Base-by-base conservation (phyloP, 2,797 vertebrate species). In the Malurus splendens region DNA sequence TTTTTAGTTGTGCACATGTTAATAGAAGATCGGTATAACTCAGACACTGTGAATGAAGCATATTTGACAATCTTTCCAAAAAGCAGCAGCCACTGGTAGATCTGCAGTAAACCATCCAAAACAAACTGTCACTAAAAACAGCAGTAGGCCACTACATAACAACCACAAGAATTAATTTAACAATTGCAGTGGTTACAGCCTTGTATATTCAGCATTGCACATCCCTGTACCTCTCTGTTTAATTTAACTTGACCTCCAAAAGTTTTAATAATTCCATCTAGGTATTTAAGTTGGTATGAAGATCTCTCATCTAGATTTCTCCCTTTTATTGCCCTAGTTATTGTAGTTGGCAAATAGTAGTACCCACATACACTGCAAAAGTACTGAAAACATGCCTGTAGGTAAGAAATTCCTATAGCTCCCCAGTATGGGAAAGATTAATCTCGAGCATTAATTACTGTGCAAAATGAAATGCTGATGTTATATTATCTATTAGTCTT, bases 151-250 rank as follows among this genome's bases (percentile, higher is more conserved):
- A 93, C 92, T 92, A 83, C 87, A 78, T 93, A 94, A 90, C 91
- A 94, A 94, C 93, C 89, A 78, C 93, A 95, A 75, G 89, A 95
- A 93, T 94, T 93, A 95, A 95, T 94, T 83, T 90, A 92, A 94
- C 93, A 93, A 95, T 95, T 93, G 90, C 93, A 89, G 85, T 83
- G 89, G 89, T 92, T 91, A 81, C 9, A 7, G 70, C 64, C 65
- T 88, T 82, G 67, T 92, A 39, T 72, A 57, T 86, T 85, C 67
- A 73, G 39, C 52, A 42, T 33, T 87, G 80, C 77, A 81, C 42
- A 91, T 87, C 87, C 36, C 33, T 72, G 30, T 52, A 75, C 65
- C 48, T 92, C 56, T 39, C 77, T 92, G 82, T 83, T 95, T 95
- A 89, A 95, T 93, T 94, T 93, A 94, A 87, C 61, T 79, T 89